Base-by-base conservation (phyloP, 2,888 invertebrate genomes). In the Drosophila anomalata region DNA sequence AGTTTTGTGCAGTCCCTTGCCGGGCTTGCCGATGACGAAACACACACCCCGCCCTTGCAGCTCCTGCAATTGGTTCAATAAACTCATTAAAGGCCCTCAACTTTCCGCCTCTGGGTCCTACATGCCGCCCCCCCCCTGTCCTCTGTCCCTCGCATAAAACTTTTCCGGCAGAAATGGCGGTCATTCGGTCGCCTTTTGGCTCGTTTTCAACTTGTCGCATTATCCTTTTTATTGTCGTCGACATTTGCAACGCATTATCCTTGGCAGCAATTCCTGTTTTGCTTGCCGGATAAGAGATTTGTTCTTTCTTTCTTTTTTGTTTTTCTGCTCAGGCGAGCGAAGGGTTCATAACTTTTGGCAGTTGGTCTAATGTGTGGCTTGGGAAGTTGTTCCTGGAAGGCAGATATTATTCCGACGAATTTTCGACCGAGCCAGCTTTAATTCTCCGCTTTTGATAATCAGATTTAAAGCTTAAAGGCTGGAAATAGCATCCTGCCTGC, bases 1-100 rank as follows among this genome's bases (percentile, higher is more conserved):
- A 61, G 51, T 26, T 57, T 39, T 48, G 31, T 17, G 46, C 33
- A 46, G 29, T n/a, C 8, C 12, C 5, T 17, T 17, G 17, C 17
- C 17, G 17, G 22, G 44, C 69, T 66, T 74, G 56, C 73, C 72
- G 73, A 80, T 79, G 86, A 69, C 71, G 74, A 72, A 72, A 76
- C 81, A 68, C 80, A 56, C 70, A 50, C 26, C 51, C 61, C 17
- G 36, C 53, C 57, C 50, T 51, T 42, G 78, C 75, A 84, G 82
- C 65, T 82, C 73, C 59, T 65, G 71, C 83, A 88, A 84, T 87
- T 88, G 83, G 83, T 88, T 88, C 83, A 84, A 84, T 84, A 84
- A 84, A 87, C 83, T 84, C 83, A 88, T 84, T 84, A 84, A 88
- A 79, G 70, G 75, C 67, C 56, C 54, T 77, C 65, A 88, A 79